These are phyloP conservation scores for Nicator chloris DNA, from an alignment of 2,113 vertebrate genomes.

Conservation along the genomic window DNA sequence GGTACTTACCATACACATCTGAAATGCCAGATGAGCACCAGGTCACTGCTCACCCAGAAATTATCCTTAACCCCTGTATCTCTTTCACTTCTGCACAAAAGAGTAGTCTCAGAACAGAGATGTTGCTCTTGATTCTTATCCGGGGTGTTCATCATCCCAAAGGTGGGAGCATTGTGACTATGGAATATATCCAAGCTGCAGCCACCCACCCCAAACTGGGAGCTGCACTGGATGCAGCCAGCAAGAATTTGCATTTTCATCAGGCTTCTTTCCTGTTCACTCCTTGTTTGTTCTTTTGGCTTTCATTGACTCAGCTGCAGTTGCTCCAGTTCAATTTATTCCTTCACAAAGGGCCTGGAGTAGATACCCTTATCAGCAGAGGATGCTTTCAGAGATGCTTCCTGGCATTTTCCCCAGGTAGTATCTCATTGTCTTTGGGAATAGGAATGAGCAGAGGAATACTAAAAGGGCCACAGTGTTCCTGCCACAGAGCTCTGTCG, in stretches of 20 bases:
- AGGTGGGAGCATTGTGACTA: not conserved
- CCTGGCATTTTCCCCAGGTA: not conserved
- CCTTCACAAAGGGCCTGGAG: not conserved
- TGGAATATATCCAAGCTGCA: not conserved
- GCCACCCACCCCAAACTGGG: not conserved
- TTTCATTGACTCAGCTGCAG: not conserved
- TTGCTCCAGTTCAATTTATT: conserved; percentile 7
- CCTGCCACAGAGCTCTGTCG: not conserved
- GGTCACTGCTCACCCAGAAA: not conserved
- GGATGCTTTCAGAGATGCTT: not conserved
- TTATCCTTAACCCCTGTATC: not conserved
- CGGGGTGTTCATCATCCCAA: not conserved
- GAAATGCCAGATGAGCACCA: not conserved
- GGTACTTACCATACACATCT: not conserved
- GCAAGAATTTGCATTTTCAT: not conserved
- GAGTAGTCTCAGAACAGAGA: not conserved
- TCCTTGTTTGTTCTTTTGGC: not conserved
- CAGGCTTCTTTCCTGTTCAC: not conserved
- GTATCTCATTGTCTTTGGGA: not conserved
- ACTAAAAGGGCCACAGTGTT: not conserved
- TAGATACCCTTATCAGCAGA: not conserved
- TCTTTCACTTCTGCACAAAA: not conserved
- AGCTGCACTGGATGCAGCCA: not conserved
- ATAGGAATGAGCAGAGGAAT: not conserved
- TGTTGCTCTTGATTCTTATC: not conserved